Evolutionary conservation across 2,888 invertebrate species (phyloP).

Genomic region (Standfussiana lucernea): DNA sequence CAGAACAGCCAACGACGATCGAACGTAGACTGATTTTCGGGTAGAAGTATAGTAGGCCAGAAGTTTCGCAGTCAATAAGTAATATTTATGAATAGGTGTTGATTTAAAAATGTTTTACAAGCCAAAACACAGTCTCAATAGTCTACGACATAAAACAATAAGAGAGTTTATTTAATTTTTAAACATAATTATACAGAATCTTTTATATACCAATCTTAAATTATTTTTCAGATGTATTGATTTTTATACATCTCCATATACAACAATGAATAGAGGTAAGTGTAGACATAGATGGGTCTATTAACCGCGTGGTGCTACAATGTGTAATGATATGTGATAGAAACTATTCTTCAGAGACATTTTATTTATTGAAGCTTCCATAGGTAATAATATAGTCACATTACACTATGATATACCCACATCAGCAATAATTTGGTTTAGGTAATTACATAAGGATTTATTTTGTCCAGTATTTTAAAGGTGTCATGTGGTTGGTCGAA

Average conservation of each 20-base stretch:
- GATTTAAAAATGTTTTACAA: slow-evolving; percentile 84
- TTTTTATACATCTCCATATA: slow-evolving; percentile 90
- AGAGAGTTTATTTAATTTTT: slow-evolving; percentile 90
- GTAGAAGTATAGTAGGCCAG: slow-evolving; percentile 88
- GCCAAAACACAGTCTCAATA: slow-evolving; percentile 89
- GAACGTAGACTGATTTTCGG: slow-evolving; percentile 89
- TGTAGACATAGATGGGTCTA: slow-evolving; percentile 89
- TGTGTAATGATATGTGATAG: slow-evolving; percentile 90
- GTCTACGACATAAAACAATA: slow-evolving; percentile 86
- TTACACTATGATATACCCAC: slow-evolving; percentile 81
- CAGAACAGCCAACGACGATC: slow-evolving; percentile 83
- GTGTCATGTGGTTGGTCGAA: slow-evolving; percentile 77
- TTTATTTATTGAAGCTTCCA: slow-evolving; percentile 90
- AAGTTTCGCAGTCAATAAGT: slow-evolving; percentile 86
- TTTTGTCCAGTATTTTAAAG: slow-evolving; percentile 80
- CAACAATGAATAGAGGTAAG: slow-evolving; percentile 89
- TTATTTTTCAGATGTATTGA: slow-evolving; percentile 90
- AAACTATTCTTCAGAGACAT: slow-evolving; percentile 90
- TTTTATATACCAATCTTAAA: slow-evolving; percentile 89
- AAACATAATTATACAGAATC: slow-evolving; percentile 89
- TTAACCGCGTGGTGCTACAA: slow-evolving; percentile 90
- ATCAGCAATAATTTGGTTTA: slow-evolving; percentile 87
- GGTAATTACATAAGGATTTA: slow-evolving; percentile 80
- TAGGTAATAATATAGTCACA: slow-evolving; percentile 86
- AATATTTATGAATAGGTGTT: slow-evolving; percentile 83